Evolutionary conservation across 2,888 invertebrate genomes (phyloP).

Genomic region (Erannis defoliaria): DNA sequence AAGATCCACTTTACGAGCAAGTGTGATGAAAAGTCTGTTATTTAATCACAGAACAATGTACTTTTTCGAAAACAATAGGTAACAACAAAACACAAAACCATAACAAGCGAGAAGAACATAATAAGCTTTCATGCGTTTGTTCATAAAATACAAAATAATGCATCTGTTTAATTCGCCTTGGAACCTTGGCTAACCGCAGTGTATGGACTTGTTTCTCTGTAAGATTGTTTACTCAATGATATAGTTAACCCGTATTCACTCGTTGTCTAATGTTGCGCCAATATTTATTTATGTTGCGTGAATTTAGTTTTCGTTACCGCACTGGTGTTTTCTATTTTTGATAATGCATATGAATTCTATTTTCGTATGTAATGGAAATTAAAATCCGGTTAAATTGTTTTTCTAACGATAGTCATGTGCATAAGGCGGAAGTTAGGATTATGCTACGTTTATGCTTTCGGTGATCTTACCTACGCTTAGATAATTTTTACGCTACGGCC

Average conservation of each 20-base stretch:
- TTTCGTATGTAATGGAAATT: conserved; percentile 3
- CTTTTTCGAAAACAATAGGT: too few relatives aligned
- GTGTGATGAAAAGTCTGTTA: too few relatives aligned
- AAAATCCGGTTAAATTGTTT: conserved; percentile 12
- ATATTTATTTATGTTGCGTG: conserved; percentile 39
- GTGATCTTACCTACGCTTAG: too few relatives aligned
- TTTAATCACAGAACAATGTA: too few relatives aligned
- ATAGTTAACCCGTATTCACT: conserved; percentile 35
- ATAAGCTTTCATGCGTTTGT: too few relatives aligned
- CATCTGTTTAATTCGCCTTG: too few relatives aligned
- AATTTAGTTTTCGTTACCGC: conserved; percentile 36
- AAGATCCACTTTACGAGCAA: too few relatives aligned
- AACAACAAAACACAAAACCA: too few relatives aligned
- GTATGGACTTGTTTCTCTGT: not conserved
- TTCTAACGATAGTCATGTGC: not conserved
- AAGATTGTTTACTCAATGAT: not conserved
- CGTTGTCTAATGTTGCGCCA: conserved; percentile 36
- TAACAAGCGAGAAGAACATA: too few relatives aligned
- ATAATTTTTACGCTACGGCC: too few relatives aligned
- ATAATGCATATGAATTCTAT: conserved; percentile 30
- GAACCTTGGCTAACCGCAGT: not conserved
- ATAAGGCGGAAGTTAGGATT: not conserved
- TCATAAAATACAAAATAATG: too few relatives aligned
- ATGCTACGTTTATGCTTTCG: not conserved
- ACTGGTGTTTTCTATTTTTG: conserved; percentile 30